Evolutionary conservation across 2,797 vertebrate species (phyloP).

Genomic region (Malurus splendens): DNA sequence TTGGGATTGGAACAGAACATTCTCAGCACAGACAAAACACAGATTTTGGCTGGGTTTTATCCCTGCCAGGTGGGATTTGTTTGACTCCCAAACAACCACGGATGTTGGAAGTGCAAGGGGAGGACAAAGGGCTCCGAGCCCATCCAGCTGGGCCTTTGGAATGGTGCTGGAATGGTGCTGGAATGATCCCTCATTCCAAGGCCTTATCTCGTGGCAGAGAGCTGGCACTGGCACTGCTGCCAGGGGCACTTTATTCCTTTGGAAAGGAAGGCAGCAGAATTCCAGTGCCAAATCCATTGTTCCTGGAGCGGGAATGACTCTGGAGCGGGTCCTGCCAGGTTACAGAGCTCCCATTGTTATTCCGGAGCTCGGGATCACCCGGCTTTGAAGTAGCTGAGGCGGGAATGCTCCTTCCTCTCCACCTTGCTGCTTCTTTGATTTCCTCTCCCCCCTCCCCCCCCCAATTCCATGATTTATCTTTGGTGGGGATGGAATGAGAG

Average conservation of each 20-base stretch:
- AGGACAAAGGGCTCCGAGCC: neutral
- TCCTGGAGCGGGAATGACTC: neutral
- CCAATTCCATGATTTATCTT: neutral
- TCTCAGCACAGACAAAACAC: accelerated
- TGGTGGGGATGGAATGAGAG: neutral
- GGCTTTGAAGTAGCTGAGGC: slow-evolving; percentile 61
- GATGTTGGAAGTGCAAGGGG: neutral
- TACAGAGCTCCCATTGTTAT: slow-evolving; percentile 63
- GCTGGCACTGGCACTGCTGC: neutral
- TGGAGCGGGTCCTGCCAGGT: slow-evolving; percentile 42
- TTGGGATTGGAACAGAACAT: neutral
- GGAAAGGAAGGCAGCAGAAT: neutral
- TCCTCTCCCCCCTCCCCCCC: too few relatives aligned
- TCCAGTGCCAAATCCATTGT: slow-evolving; percentile 58
- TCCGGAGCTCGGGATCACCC: neutral
- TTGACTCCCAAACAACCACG: neutral
- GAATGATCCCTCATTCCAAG: neutral
- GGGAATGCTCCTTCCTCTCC: neutral
- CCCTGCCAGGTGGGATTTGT: neutral
- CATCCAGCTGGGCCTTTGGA: neutral
- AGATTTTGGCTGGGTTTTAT: neutral
- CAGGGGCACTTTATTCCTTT: slow-evolving; percentile 12
- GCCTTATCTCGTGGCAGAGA: neutral
- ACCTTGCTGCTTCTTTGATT: neutral
- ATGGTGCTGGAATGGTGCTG: too few relatives aligned